Conservation (phyloP, 2,113 vertebrate genomes). For the Paedocypris sp. region DNA sequence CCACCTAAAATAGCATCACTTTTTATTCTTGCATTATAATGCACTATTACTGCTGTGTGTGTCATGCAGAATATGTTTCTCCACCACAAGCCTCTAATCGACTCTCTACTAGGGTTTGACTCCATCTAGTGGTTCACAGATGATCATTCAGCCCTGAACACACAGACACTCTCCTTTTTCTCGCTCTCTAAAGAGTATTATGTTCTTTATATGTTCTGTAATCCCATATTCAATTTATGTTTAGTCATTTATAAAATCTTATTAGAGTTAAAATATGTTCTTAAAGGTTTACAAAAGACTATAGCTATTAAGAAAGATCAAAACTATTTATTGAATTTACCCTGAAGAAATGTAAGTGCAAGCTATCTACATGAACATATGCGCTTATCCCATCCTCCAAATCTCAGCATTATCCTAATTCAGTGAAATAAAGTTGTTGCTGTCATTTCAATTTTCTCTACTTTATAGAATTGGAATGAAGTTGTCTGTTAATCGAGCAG, state of each 20-base stretch:
- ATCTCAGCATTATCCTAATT: constrained; percentile 62
- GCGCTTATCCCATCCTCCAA: constrained; percentile 61
- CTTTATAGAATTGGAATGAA: constrained; percentile 59
- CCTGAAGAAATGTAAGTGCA: constrained; percentile 46
- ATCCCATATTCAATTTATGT: constrained; percentile 16
- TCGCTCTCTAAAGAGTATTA: constrained; percentile 1
- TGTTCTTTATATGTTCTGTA: constrained; percentile 7
- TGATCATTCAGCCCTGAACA: constrained; percentile 41
- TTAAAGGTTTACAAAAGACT: constrained; percentile 16
- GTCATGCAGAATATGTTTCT: neutral
- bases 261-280: neutral
- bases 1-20: too few species aligned
- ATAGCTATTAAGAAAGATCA: constrained; percentile 34
- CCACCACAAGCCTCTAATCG: constrained; percentile 25
- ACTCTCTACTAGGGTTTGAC: constrained; percentile 62
- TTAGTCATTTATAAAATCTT: neutral
- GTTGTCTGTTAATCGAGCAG: constrained; percentile 61
- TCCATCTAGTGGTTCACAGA: constrained; percentile 64
- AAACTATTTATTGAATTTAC: constrained; percentile 44
- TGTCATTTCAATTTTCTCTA: constrained; percentile 60
- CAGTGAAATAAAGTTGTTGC: constrained; percentile 63
- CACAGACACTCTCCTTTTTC: neutral
- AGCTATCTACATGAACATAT: constrained; percentile 53
- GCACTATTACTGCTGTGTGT: too few species aligned
- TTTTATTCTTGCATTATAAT: too few species aligned